Conservation (phyloP, 1,140 invertebrate genomes). For the Drosophila kikkawai region DNA sequence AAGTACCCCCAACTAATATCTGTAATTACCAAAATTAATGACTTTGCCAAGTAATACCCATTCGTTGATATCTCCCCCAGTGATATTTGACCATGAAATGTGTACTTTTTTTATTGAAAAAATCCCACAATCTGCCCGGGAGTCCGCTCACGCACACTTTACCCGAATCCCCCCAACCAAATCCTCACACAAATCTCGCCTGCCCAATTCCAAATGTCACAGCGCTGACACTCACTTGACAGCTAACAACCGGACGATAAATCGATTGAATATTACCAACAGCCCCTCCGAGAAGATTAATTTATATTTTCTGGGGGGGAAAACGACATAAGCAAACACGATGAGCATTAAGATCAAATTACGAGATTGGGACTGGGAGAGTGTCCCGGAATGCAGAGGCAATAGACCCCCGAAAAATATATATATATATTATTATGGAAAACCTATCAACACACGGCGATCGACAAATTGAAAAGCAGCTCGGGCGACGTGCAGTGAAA, state of each 20-base stretch:
- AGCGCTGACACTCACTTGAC: constrained; percentile 74
- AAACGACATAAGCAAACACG: constrained; percentile 64
- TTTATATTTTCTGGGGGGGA: constrained; percentile 43
- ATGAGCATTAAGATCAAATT: constrained; percentile 80
- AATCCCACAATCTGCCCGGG: constrained; percentile 34
- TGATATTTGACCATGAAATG: constrained; percentile 28
- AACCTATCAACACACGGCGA: constrained; percentile 62
- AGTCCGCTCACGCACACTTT: constrained; percentile 36
- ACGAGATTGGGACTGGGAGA: constrained; percentile 50
- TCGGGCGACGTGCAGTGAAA: constrained; percentile 68
- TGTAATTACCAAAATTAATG: constrained; percentile 14
- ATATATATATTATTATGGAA: constrained; percentile 5
- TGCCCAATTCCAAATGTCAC: constrained; percentile 80
- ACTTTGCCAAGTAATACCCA: neutral
- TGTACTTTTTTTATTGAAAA: constrained; percentile 27
- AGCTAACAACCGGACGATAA: constrained; percentile 78
- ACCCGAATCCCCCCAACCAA: neutral
- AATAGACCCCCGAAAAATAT: constrained; percentile 54
- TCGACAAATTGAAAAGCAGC: constrained; percentile 66
- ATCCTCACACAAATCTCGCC: constrained; percentile 53
- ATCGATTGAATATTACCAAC: constrained; percentile 74
- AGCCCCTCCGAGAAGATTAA: constrained; percentile 65
- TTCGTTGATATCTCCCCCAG: neutral
- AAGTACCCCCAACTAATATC: neutral
- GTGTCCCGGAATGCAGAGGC: constrained; percentile 65